Percentiles rank a stretch among this genome's conserved stretches.
Evolutionary conservation across 2,888 invertebrate species (phyloP).

Genomic region (Hipparchia semele): DNA sequence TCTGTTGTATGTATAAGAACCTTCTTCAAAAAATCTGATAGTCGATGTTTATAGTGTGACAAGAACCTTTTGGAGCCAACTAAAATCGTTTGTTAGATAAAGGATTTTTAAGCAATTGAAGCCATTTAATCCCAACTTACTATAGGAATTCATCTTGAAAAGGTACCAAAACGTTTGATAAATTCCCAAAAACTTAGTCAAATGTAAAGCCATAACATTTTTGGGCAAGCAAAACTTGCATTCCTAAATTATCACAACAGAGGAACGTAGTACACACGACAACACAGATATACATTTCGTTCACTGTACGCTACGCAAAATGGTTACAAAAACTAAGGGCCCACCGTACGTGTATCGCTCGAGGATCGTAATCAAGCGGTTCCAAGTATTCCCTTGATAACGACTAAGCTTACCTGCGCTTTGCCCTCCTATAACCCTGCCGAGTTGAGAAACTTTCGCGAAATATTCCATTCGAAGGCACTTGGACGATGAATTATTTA

Average conservation of each 20-base stretch:
- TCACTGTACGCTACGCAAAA: neutral
- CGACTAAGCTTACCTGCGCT: slow-evolving; percentile 52
- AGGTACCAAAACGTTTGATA: neutral
- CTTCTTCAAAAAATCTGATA: too few species aligned
- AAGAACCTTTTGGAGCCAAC: too few species aligned
- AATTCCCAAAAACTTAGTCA: slow-evolving; percentile 13
- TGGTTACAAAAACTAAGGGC: neutral
- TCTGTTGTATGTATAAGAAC: too few species aligned
- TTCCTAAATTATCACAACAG: slow-evolving; percentile 28
- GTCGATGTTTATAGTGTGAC: too few species aligned
- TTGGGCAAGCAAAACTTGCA: slow-evolving; percentile 16
- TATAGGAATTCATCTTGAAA: neutral
- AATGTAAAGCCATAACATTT: slow-evolving; percentile 11
- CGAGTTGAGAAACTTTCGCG: slow-evolving; percentile 47
- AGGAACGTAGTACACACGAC: slow-evolving; percentile 15
- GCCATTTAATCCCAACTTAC: neutral
- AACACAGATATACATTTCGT: slow-evolving; percentile 9
- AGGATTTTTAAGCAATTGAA: too few species aligned
- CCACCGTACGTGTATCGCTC: slow-evolving; percentile 26
- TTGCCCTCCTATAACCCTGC: slow-evolving; percentile 48
- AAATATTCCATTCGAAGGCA: slow-evolving; percentile 27
- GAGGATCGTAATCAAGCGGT: slow-evolving; percentile 46
- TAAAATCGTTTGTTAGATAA: neutral
- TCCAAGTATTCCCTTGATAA: slow-evolving; percentile 64
- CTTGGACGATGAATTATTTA: slow-evolving; percentile 21